Conservation (phyloP, 2,888 invertebrate species). For the Frankliniella fusca region DNA sequence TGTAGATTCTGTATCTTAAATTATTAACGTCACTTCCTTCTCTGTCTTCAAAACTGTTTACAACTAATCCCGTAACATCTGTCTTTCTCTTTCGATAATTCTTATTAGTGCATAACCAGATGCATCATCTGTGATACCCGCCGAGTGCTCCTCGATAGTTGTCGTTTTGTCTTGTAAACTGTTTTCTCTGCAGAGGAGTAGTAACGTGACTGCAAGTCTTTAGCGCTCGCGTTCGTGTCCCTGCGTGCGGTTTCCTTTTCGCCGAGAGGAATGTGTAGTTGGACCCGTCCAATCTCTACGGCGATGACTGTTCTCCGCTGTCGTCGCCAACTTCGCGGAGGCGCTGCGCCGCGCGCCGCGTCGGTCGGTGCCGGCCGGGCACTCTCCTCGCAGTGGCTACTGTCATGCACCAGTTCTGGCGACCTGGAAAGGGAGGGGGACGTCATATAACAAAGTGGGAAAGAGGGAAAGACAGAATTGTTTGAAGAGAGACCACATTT, state of each 20-base stretch:
- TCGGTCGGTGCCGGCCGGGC: neutral
- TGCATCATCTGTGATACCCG: neutral
- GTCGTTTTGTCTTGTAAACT: neutral
- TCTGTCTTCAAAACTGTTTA: constrained; percentile 2
- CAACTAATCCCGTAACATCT: neutral
- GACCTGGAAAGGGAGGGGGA: neutral
- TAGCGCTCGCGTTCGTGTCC: neutral
- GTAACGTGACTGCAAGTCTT: neutral
- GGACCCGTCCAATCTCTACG: neutral
- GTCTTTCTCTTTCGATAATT: neutral
- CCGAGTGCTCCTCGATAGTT: neutral
- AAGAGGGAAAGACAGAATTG: neutral
- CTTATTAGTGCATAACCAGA: neutral
- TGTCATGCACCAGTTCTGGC: constrained; percentile 24
- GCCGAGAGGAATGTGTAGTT: neutral
- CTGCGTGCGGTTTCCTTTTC: neutral
- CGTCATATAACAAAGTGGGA: constrained; percentile 14
- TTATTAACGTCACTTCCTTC: constrained; percentile 21
- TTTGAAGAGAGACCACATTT: neutral
- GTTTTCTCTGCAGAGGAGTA: neutral
- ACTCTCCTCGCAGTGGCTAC: neutral
- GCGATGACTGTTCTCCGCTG: neutral
- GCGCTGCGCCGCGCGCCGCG: neutral
- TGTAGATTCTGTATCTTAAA: neutral
- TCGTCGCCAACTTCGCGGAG: neutral